Percentiles rank a stretch among this genome's conserved stretches.
Evolutionary conservation across 2,797 vertebrate genomes (phyloP).

Genomic region (Liasis olivaceus): DNA sequence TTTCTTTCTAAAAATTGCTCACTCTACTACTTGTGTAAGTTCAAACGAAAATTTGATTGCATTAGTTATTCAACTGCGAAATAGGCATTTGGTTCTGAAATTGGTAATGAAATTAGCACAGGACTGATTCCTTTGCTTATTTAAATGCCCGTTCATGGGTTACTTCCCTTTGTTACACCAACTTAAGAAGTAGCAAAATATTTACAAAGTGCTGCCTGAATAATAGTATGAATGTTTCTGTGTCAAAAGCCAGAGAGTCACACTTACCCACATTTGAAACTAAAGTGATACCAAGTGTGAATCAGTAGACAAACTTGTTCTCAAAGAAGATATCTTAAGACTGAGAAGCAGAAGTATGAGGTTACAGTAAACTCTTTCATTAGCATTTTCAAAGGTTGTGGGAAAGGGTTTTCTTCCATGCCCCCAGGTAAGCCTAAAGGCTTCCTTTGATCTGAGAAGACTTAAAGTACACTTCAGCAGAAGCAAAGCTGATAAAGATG

Average conservation of each 20-base stretch:
- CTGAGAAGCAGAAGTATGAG: neutral
- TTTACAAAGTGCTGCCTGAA: neutral
- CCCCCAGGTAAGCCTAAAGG: neutral
- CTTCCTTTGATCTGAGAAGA: neutral
- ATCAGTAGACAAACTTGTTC: neutral
- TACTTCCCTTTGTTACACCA: neutral
- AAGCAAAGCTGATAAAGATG: conserved; percentile 35
- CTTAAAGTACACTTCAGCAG: conserved; percentile 35
- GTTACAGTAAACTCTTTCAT: neutral
- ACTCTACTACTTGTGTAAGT: neutral
- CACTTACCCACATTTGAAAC: neutral
- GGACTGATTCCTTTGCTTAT: neutral
- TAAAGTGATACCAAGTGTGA: neutral
- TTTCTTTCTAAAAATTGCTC: neutral
- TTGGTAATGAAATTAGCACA: neutral
- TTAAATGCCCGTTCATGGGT: neutral
- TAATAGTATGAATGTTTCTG: neutral
- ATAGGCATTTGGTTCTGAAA: neutral
- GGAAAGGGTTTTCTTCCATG: neutral
- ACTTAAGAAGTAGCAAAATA: neutral
- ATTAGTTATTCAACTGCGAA: neutral
- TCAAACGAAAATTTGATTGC: neutral
- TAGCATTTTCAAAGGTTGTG: neutral
- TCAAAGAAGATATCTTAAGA: neutral
- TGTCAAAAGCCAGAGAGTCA: neutral